Evolutionary conservation across 2,113 vertebrate genomes (phyloP), one percentile per base, ranked within the genome.

Genomic region (Tor tambroides): DNA sequence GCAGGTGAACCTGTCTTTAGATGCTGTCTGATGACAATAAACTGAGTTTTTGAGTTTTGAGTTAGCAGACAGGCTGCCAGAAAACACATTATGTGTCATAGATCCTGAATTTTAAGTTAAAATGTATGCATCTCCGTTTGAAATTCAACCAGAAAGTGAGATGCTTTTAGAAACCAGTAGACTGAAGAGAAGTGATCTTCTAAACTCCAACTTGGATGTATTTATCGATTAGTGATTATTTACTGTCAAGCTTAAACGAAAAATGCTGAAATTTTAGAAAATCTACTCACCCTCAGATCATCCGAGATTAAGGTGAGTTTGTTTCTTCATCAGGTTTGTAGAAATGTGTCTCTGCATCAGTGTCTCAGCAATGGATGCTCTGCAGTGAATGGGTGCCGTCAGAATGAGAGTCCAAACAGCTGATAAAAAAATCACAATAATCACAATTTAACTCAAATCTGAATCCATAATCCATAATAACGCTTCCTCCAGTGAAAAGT

Each of bases 1-100:
- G 88, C 94, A 92, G 96, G 96, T 97, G 9, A 2, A 9, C 17
- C 15, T 23, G 5, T n/a, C 46, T 63, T 80, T 6, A 14, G 6
- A 14, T 59, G 19, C 4, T 35, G 19, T 12, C 4, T 21, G 6
- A 56, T 21, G 5, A 51, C 4, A 51, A 51, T 17, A 51, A 51
- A 51, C 5, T 51, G 19, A 21, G 14, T 17, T 5, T 51, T 51
- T 17, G 41, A 17, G 51, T 19, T 51, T 51, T 43, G 41, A 51
- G 49, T 11, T 49, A 2, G 17, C 2, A 54, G 14, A 51, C 5
- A 51, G 21, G 21, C 56, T 59, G 21, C 56, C 21, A n/a, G 8
- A n/a, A n/a, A 61, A n/a, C 21, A 61, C n/a, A 65, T 63, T 4
- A 7, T 15, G 28, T 69, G 6, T 32, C 26, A 30, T 2, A 30